A percentile compares a stretch with the other conserved stretches of the same genome.
Evolutionary conservation across 1,140 invertebrate species (phyloP).

Genomic region (Eufriesea mexicana): DNA sequence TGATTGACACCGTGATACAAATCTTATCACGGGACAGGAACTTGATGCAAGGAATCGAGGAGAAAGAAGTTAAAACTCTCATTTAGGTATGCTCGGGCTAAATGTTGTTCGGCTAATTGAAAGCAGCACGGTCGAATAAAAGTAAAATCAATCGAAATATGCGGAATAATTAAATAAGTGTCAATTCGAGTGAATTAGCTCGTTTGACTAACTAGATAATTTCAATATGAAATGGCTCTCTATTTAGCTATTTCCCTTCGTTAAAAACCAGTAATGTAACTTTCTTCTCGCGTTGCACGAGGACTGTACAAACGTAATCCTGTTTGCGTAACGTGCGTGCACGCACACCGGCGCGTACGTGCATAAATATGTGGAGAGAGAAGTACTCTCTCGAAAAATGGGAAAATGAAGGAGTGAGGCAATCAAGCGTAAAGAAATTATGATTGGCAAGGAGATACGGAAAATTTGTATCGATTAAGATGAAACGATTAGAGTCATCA

Average conservation of each 20-base stretch:
- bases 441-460: slow-evolving; percentile 19
- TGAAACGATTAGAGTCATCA: slow-evolving; percentile 53
- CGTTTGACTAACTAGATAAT: slow-evolving; percentile 33
- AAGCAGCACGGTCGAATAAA: background rate
- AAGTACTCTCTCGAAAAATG: background rate
- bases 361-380: rapidly evolving
- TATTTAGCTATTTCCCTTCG: slow-evolving; percentile 1
- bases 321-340: background rate
- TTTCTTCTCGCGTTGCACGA: slow-evolving; percentile 7
- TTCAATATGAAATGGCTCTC: background rate
- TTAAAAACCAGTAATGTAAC: slow-evolving; percentile 14
- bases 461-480: slow-evolving; percentile 67
- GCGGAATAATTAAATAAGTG: slow-evolving; percentile 19
- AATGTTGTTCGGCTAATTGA: background rate
- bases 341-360: background rate
- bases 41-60: background rate
- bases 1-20: too few relatives aligned
- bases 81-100: background rate
- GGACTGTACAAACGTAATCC: background rate
- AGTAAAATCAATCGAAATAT: background rate
- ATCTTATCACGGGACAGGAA: too few relatives aligned
- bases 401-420: background rate
- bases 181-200: slow-evolving; percentile 3
- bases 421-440: slow-evolving; percentile 41
- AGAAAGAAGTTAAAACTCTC: background rate